A percentile compares a stretch with the other conserved stretches of the same genome.
Conservation (phyloP, 2,888 invertebrate genomes). For the Drosophila lutescens region DNA sequence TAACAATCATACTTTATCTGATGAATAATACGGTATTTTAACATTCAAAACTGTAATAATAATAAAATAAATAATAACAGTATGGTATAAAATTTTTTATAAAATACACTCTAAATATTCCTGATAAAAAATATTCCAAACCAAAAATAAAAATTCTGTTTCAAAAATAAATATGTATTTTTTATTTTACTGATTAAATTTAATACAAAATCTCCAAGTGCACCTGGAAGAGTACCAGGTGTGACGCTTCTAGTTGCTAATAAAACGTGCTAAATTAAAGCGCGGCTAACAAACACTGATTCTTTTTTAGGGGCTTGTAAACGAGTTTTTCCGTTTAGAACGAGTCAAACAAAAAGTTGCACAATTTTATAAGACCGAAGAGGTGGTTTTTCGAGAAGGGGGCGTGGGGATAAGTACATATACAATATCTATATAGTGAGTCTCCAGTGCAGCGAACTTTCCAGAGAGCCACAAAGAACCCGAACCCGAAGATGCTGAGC, state of each 20-base stretch:
- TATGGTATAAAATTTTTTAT: no score
- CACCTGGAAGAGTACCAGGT: slow-evolving; percentile 50
- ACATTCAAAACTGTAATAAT: no score
- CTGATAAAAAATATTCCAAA: no score
- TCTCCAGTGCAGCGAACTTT: slow-evolving; percentile 68
- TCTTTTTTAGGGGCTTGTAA: slow-evolving; percentile 56
- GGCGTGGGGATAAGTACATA: neutral
- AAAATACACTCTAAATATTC: no score
- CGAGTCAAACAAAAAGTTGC: slow-evolving; percentile 60
- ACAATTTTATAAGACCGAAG: slow-evolving; percentile 57
- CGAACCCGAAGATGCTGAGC: slow-evolving; percentile 12
- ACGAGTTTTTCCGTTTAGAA: slow-evolving; percentile 71
- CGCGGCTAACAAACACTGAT: slow-evolving; percentile 18
- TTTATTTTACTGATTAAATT: no score
- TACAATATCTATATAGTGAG: neutral
- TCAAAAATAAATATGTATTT: no score
- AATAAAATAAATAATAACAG: no score
- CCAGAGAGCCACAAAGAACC: slow-evolving; percentile 20
- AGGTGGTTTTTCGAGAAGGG: neutral
- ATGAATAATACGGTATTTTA: no score
- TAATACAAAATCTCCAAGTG: slow-evolving; percentile 7
- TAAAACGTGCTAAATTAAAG: slow-evolving; percentile 69
- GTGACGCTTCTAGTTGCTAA: slow-evolving; percentile 54
- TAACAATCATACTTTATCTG: no score
- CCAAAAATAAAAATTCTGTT: no score